Evolutionary conservation across 2,797 vertebrate genomes (phyloP).

Genomic region (Limosa lapponica): DNA sequence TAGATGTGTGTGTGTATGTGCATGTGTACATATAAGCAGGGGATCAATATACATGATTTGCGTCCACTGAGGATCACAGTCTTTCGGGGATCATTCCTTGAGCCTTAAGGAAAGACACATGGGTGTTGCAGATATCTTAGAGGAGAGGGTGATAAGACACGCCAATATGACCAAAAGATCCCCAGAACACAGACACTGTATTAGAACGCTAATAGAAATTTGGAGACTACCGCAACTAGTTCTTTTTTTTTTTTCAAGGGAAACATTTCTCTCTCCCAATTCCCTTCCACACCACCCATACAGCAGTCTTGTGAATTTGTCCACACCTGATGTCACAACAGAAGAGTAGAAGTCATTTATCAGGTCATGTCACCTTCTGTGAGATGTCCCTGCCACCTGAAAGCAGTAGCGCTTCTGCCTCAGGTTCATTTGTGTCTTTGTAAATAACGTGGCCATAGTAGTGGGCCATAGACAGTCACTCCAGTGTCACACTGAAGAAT

Average conservation of each 20-base stretch:
- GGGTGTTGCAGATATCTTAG: background rate
- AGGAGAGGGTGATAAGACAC: background rate
- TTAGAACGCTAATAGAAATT: background rate
- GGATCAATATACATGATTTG: background rate
- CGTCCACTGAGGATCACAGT: background rate
- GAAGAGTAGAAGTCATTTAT: background rate
- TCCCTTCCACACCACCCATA: background rate
- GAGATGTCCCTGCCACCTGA: background rate
- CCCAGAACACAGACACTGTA: background rate
- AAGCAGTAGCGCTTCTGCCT: background rate
- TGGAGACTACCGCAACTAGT: background rate
- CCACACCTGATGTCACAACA: background rate
- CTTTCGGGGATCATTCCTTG: background rate
- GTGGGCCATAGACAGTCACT: background rate
- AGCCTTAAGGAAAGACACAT: background rate
- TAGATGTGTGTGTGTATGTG: accelerated
- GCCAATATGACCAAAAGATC: background rate
- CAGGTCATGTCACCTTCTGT: background rate
- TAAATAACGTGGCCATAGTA: background rate
- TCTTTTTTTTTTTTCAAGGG: background rate
- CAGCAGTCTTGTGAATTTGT: background rate
- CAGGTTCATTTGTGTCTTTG: background rate
- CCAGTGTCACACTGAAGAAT: background rate
- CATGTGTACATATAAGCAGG: accelerated
- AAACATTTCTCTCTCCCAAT: background rate